Evolutionary conservation across 2,888 invertebrate genomes (phyloP), one percentile per base, ranked within the genome.

Genomic region (Zhuqinia jingwanae): DNA sequence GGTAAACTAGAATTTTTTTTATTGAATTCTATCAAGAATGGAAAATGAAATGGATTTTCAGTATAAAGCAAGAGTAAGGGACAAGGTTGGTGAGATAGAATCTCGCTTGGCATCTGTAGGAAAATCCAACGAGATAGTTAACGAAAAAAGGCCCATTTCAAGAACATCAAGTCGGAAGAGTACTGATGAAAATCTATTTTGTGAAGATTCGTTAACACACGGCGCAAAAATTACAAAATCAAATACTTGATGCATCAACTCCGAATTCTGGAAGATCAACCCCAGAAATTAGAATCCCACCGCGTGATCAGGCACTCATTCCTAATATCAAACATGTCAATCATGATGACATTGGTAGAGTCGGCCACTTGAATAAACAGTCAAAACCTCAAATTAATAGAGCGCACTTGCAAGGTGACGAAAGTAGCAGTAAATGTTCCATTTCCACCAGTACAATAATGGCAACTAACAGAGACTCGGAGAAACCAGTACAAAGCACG

Each of bases 51-150:
- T 20, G n/a, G 30, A 13, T 42, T 84, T 17, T 27, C 65, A 53
- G 20, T 76, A 63, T n/a, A 63, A 75, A 36, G 75, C 80, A 20
- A 65, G 45, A 8, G 87, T 87, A 5, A 84, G 45, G 42, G 79
- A 75, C 8, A 87, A 84, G 68, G 87, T 87, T 0, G 79, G 84
- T 25, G 6, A 68, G 47, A 36, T 87, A 15, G 87, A 84, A 42
- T 36, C 77, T 36, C 42, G 45, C 3, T 10, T 85, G 11, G 27
- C 53, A 15, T 47, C 63, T 75, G 0, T 20, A 47, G 63, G 63
- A 47, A 79, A 50, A 65, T 42, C 25, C 2, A 79, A 25, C 22
- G 22, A 77, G 22, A 22, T 25, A 25, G 1, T 11, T 6, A 2
- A 15, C 22, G 75, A 75, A 53, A 27, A 50, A 27, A n/a, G 50